Conservation (phyloP, 1,140 invertebrate genomes). For the Drosophila varians region DNA sequence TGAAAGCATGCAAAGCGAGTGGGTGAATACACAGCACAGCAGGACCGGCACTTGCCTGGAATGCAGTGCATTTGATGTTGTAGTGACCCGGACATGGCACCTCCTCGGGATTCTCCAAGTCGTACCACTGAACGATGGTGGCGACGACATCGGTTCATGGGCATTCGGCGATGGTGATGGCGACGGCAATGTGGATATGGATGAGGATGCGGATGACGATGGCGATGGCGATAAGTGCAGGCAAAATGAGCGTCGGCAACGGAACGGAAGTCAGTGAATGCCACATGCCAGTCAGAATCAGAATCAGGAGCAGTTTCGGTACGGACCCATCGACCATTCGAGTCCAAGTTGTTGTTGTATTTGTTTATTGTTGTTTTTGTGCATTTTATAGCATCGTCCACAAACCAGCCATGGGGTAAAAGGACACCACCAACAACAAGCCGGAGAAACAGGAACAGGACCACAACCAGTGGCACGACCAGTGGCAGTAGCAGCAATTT, state of each 20-base stretch:
- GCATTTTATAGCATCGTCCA: conserved; percentile 63
- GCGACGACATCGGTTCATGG: background rate
- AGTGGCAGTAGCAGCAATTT: conserved; percentile 54
- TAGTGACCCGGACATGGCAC: conserved; percentile 88
- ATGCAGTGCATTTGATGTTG: conserved; percentile 85
- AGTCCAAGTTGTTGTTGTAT: conserved; percentile 50
- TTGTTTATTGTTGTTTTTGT: conserved; percentile 58
- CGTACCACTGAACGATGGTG: conserved; percentile 88
- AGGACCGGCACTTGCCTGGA: conserved; percentile 74
- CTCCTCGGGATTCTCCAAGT: conserved; percentile 91
- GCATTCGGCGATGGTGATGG: conserved; percentile 13
- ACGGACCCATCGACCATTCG: conserved; percentile 43
- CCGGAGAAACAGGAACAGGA: background rate
- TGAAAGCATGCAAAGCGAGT: conserved; percentile 79
- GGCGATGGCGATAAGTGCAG: conserved; percentile 71
- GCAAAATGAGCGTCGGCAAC: conserved; percentile 73
- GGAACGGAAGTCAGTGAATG: conserved; percentile 74
- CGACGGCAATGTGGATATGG: conserved; percentile 51
- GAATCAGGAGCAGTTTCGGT: conserved; percentile 60
- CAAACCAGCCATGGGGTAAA: conserved; percentile 18
- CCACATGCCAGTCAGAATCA: conserved; percentile 75
- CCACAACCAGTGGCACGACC: conserved; percentile 1
- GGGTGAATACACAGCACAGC: conserved; percentile 56
- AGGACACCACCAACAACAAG: background rate
- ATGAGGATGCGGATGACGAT: conserved; percentile 50